Evolutionary conservation across 2,888 invertebrate genomes (phyloP), one percentile per base, ranked within the genome.

Genomic region (Seladonia tumulorum): DNA sequence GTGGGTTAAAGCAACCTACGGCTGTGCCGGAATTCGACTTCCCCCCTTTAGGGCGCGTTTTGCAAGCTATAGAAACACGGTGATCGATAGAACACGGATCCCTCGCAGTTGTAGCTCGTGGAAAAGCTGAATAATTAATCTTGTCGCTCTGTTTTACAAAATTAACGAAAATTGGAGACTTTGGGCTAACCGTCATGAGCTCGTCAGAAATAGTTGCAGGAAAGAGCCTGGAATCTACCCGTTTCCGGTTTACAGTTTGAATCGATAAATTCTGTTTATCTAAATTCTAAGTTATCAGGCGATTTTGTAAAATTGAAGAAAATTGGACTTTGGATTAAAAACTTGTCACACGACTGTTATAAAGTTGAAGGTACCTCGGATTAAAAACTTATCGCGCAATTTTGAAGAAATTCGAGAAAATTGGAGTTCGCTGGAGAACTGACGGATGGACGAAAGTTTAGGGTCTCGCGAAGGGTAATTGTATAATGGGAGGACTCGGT

Each of bases 1-100:
- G 63, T 63, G 25, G 63, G 88, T 88, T 68, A 88, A 88, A 90
- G 29, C 89, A 90, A 91, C 90, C 89, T 78, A 88, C 73, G 82
- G 60, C 70, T 74, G 29, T 63, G 53, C 66, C 76, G 70, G 80
- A 78, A 79, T 83, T 71, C 66, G 45, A 29, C 16, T 63, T 29
- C 63, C 5, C 29, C 60, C 16, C 16, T 63, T 63, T n/a, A 53
- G 53, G 53, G 53, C 3, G n/a, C 53, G n/a, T n/a, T 53, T 53
- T n/a, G 3, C 53, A 22, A n/a, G 53, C n/a, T 53, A 22, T 4
- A 53, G 22, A 22, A 53, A 53, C 8, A 1, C 22, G 8, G 53
- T 8, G 22, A 53, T 53, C 22, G 53, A 22, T 8, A 53, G 22
- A 8, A 53, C 7, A 5, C 53, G 2, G 22, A 3, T 22, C 22